phyloP scores from a whole-genome alignment of 2,888 invertebrate species.

The Thysanoteuthis rhombus region DNA sequence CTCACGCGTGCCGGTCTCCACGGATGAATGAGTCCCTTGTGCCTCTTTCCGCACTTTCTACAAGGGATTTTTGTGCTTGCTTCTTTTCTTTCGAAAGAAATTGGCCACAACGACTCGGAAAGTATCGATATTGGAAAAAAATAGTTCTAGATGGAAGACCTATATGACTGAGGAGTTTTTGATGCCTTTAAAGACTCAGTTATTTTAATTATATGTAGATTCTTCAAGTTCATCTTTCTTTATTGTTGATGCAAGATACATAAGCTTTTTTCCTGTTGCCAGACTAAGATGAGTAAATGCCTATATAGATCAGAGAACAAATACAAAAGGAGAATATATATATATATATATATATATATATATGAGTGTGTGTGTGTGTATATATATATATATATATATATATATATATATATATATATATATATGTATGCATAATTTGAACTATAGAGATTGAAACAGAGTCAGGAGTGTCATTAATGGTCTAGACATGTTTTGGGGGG shows the following conservation, averaged over 20 bases:
- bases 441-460: too few relatives aligned
- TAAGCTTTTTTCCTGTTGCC: too few relatives aligned
- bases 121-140: background rate
- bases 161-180: background rate
- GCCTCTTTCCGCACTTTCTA: background rate
- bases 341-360: background rate
- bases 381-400: background rate
- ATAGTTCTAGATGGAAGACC: background rate
- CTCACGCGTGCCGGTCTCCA: constrained; percentile 1
- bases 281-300: too few relatives aligned
- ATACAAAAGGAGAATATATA: too few relatives aligned
- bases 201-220: background rate
- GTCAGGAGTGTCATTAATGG: too few relatives aligned
- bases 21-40: background rate
- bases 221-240: too few relatives aligned
- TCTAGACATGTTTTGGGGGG: too few relatives aligned
- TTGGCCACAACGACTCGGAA: background rate
- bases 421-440: background rate
- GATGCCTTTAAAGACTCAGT: background rate
- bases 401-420: background rate
- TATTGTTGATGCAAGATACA: too few relatives aligned
- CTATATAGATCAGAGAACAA: too few relatives aligned
- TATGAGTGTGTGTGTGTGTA: background rate
- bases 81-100: background rate
- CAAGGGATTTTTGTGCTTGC: background rate